Conservation (phyloP, 2,888 invertebrate genomes). For the Lepas anatifera region DNA sequence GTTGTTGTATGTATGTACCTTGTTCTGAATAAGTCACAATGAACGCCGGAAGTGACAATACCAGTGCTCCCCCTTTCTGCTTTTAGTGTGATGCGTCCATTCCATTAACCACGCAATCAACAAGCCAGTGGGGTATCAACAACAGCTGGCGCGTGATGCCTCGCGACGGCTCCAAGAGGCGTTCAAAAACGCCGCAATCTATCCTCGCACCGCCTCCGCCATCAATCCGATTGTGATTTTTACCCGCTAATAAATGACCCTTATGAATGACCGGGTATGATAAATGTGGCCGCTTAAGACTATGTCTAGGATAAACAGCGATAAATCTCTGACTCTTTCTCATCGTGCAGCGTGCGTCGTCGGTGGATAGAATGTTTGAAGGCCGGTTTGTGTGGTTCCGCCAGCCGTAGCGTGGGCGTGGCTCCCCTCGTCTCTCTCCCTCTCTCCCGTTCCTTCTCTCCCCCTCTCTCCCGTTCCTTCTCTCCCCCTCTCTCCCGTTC, state of each 20-base stretch:
- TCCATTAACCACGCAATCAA: neutral
- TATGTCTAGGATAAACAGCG: neutral
- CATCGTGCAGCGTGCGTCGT: too few species aligned
- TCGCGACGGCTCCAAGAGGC: neutral
- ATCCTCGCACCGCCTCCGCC: neutral
- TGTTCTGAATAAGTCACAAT: too few species aligned
- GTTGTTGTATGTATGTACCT: too few species aligned
- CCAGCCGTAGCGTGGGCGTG: too few species aligned
- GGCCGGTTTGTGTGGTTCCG: too few species aligned
- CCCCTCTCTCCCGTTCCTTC: neutral
- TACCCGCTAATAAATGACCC: constrained; percentile 9
- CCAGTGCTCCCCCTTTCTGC: neutral
- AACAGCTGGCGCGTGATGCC: too few species aligned
- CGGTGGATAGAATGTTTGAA: too few species aligned
- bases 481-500: neutral
- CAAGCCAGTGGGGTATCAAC: neutral
- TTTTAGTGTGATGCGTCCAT: neutral
- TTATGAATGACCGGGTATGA: constrained; percentile 5
- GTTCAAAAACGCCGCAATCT: neutral
- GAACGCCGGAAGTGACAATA: neutral
- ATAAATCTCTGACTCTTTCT: neutral
- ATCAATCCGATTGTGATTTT: constrained; percentile 10
- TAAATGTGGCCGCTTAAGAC: neutral
- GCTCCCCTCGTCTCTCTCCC: neutral
- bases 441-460: neutral